Evolutionary conservation across 2,113 vertebrate species (phyloP), one percentile per base, ranked within the genome.

Genomic region (Pelusios castaneus): DNA sequence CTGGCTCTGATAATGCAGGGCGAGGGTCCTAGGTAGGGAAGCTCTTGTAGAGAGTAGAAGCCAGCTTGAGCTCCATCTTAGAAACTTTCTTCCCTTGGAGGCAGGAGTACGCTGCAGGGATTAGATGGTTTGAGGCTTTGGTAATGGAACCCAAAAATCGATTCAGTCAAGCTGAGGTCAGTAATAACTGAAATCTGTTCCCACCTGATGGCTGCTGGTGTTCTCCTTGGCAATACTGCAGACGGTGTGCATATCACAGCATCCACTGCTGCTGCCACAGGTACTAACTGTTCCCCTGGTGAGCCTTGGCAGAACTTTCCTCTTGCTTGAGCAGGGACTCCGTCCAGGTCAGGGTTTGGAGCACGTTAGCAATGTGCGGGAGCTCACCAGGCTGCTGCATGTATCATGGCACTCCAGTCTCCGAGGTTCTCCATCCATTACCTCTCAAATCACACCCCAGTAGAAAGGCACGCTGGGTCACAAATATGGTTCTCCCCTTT

Each of bases 1-100:
- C 92, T 27, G 60, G 7, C 7, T 29, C 38, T 54, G 24, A 63
- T 0, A 22, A 70, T 38, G 34, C 4, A 38, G 63, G n/a, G 73
- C 24, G 24, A 43, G 73, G 73, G 45, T 7, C 25, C 25, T 27
- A 43, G 12, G 13, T 27, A 27, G 24, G 41, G 25, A 76, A 45
- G 0, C 55, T 1, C 0, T 63, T 93, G 73, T 90, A 75, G 19
- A 81, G 73, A 24, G 8, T 84, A 1, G 82, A 0, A 0, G 0
- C 70, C 7, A 4, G 13, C 51, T 38, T 6, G 38, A 47, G 11
- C 55, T 19, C 11, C 90, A 49, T 86, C 11, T 82, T 89, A 19
- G 73, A 75, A 24, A 38, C 51, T 87, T 34, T 70, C 34, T 87
- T 34, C 41, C 56, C 34, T 43, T 82, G 21, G 14, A 82, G 54